Evolutionary conservation across 53 echinoderm and acorn worm species (phyloP).

Genomic region (Astropecten irregularis): DNA sequence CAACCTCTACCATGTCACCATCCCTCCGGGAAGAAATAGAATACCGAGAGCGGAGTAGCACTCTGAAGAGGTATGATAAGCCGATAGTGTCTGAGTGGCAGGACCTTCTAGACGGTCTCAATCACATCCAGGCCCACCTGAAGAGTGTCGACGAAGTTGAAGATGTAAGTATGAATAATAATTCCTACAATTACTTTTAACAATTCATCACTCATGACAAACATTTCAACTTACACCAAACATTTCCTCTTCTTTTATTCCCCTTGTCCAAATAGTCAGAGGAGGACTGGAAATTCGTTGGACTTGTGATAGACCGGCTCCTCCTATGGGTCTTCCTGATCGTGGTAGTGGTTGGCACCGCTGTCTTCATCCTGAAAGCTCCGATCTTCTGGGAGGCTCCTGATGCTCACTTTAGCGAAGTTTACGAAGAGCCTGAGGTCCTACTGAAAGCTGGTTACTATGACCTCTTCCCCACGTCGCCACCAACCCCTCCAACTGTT

Average conservation of each 20-base stretch:
- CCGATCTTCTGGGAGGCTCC: slow-evolving; percentile 79
- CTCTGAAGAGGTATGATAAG: slow-evolving; percentile 55
- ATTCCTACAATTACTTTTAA: not conserved
- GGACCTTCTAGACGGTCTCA: slow-evolving; percentile 55
- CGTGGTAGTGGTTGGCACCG: slow-evolving; percentile 68
- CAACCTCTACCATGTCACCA: slow-evolving; percentile 60
- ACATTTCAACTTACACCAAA: too few species aligned
- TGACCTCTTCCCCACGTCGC: not conserved
- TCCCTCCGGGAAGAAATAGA: slow-evolving; percentile 86
- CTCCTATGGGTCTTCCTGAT: slow-evolving; percentile 85
- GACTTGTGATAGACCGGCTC: slow-evolving; percentile 84
- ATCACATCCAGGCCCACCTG: slow-evolving; percentile 67
- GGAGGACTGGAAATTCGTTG: slow-evolving; percentile 91
- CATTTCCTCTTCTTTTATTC: not conserved
- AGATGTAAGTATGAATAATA: slow-evolving; percentile 66
- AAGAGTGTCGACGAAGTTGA: slow-evolving; percentile 69
- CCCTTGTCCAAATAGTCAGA: slow-evolving; percentile 64
- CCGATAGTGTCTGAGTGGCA: slow-evolving; percentile 58
- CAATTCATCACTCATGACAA: too few species aligned
- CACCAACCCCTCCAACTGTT: not conserved
- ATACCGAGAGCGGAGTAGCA: slow-evolving; percentile 56
- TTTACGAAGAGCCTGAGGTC: slow-evolving; percentile 65
- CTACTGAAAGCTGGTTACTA: not conserved
- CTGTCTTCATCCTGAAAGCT: slow-evolving; percentile 71
- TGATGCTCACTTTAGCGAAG: slow-evolving; percentile 53